Evolutionary conservation across 2,113 vertebrate genomes (phyloP), one percentile per base, ranked within the genome.

Genomic region (Rhombomys opimus): DNA sequence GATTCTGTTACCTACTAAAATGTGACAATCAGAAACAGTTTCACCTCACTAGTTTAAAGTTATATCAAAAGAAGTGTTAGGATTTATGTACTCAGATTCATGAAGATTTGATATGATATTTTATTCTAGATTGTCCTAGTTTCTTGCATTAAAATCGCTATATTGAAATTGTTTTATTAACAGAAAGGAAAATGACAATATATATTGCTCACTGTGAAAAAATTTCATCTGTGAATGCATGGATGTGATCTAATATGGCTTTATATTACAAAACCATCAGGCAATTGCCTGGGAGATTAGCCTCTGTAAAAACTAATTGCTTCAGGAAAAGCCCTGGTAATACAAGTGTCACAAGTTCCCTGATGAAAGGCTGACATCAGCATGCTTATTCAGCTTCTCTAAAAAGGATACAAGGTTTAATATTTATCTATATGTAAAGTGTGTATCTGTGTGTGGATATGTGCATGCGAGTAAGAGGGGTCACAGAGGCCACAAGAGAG

Each of bases 11-110:
- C 8, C 23, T 50, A 2, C 13, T 91, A 68, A 96, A 98, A 93
- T 81, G 22, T 97, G 97, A 96, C 75, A 0, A 76, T 95, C 22
- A 89, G 84, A 96, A 95, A 70, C 50, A 5, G 0, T 91, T 96
- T 87, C 38, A 12, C 2, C 65, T 72, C 82, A 77, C 73, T 93
- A 82, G 50, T 76, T 90, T 91, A 94, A 95, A 65, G 11, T 68
- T 95, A 10, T 10, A 41, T 38, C 77, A 20, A 76, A 91, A 63
- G 23, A 20, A 76, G 18, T 81, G 7, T 72, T 63, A 80, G 15
- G 13, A 52, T 96, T 82, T 94, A 87, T 93, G 70, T 46, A 35
- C 5, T 59, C 10, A 85, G 59, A 93, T 17, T 90, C 78, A 82
- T 41, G 18, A 7, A 3, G 0, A 84, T 93, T 95, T 81, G 86